Evolutionary conservation across 2,888 invertebrate genomes (phyloP).

Genomic region (Drosophila mercatorum): DNA sequence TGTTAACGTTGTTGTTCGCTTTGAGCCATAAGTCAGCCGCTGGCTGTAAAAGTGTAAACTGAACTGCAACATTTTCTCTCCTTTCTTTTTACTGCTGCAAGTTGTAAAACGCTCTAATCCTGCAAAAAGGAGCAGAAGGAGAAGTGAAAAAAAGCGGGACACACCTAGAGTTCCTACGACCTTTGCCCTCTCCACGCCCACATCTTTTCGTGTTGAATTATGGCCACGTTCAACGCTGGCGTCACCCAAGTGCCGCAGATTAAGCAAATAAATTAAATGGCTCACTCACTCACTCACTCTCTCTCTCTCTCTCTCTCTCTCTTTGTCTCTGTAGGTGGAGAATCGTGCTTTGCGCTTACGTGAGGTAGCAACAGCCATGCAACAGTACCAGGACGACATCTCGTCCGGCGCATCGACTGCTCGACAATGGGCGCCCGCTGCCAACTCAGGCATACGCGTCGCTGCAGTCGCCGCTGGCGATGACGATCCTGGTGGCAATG

Average conservation of each 20-base stretch:
- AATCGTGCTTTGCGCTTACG: conserved; percentile 92
- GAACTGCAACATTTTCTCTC: neutral
- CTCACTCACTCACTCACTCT: conserved; percentile 24
- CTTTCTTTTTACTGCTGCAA: conserved; percentile 12
- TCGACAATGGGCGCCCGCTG: conserved; percentile 71
- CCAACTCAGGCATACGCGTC: conserved; percentile 44
- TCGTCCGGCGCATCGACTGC: conserved; percentile 73
- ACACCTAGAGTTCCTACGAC: neutral
- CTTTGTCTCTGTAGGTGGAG: conserved; percentile 87
- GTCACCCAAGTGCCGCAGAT: conserved; percentile 74
- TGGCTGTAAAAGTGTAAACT: conserved; percentile 29
- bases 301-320: neutral
- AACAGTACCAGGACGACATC: conserved; percentile 85
- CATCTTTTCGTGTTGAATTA: conserved; percentile 59
- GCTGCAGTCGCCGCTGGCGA: conserved; percentile 66
- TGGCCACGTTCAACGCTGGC: conserved; percentile 51
- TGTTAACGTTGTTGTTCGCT: conserved; percentile 12
- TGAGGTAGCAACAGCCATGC: conserved; percentile 85
- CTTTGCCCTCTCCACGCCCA: neutral
- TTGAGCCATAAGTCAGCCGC: conserved; percentile 37
- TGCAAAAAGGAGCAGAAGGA: neutral
- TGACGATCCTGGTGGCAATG: conserved; percentile 75
- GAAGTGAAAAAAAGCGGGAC: neutral
- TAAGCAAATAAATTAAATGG: conserved; percentile 76
- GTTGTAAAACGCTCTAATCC: conserved; percentile 34